Conservation (phyloP, 2,797 vertebrate genomes). For the Momotus momota region DNA sequence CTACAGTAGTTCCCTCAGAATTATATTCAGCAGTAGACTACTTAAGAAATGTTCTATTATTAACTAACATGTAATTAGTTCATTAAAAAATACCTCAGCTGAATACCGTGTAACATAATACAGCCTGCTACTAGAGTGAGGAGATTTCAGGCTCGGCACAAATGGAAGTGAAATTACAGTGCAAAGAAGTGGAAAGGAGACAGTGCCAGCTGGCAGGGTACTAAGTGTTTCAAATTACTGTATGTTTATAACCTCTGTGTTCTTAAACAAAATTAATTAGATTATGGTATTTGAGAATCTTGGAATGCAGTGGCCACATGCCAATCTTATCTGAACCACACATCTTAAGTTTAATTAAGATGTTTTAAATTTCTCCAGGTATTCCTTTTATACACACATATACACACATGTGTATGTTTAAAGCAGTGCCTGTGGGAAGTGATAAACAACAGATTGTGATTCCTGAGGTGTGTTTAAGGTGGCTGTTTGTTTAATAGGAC, state of each 20-base stretch:
- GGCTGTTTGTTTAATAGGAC: constrained; percentile 9
- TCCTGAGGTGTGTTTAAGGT: constrained; percentile 28
- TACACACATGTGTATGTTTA: constrained; percentile 3
- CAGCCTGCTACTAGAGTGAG: constrained; percentile 57
- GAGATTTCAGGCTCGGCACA: constrained; percentile 71
- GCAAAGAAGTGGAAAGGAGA: constrained; percentile 70
- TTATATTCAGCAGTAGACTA: constrained; percentile 74
- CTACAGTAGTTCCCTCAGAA: constrained; percentile 59
- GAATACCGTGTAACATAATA: constrained; percentile 80
- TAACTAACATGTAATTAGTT: constrained; percentile 85
- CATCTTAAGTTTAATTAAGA: constrained; percentile 82
- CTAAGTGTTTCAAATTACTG: constrained; percentile 80
- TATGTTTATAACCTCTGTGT: constrained; percentile 79
- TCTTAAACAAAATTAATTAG: constrained; percentile 83
- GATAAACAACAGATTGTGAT: constrained; percentile 60
- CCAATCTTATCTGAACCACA: constrained; percentile 78
- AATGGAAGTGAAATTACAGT: constrained; percentile 78
- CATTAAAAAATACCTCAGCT: constrained; percentile 80
- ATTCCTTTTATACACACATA: constrained; percentile 41
- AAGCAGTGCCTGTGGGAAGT: constrained; percentile 64
- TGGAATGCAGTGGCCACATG: constrained; percentile 72
- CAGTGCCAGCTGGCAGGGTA: constrained; percentile 80
- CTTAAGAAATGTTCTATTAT: constrained; percentile 80
- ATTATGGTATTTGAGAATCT: constrained; percentile 82
- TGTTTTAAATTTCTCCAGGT: constrained; percentile 78